Conservation (phyloP, 2,888 invertebrate species). For the Drosophila infuscata region DNA sequence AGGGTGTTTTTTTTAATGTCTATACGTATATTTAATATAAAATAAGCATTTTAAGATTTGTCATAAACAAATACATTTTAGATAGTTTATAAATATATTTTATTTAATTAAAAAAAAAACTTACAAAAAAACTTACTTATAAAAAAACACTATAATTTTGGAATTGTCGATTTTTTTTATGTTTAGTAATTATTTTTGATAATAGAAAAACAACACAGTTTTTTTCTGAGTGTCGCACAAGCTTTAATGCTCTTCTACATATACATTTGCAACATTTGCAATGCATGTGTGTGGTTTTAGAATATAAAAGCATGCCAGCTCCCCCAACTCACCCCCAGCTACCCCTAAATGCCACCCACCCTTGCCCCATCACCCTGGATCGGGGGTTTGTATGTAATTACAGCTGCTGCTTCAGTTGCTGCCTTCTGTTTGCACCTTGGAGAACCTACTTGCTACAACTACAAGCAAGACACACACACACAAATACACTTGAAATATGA, state of each 20-base stretch:
- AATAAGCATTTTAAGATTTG: neutral
- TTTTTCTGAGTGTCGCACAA: neutral
- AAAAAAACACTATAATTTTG: too few relatives aligned
- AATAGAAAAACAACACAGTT: too few relatives aligned
- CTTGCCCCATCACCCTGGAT: neutral
- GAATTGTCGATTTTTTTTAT: too few relatives aligned
- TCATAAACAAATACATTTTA: neutral
- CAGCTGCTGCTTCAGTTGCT: conserved; percentile 41
- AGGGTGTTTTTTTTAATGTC: too few relatives aligned
- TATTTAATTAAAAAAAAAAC: too few relatives aligned
- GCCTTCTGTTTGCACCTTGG: conserved; percentile 67
- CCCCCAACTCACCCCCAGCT: neutral
- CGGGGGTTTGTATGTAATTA: conserved; percentile 65
- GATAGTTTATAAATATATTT: neutral
- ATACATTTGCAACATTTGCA: conserved; percentile 54
- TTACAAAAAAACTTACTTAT: too few relatives aligned
- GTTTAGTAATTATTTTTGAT: too few relatives aligned
- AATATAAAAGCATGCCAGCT: conserved; percentile 53
- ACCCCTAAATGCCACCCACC: neutral
- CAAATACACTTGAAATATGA: conserved; percentile 65
- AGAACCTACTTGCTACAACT: conserved; percentile 26
- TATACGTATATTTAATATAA: neutral
- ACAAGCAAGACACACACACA: conserved; percentile 15
- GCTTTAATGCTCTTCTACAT: conserved; percentile 6
- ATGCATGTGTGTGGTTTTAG: conserved; percentile 62